Conservation (phyloP, 2,888 invertebrate genomes). For the Acleris cristana region DNA sequence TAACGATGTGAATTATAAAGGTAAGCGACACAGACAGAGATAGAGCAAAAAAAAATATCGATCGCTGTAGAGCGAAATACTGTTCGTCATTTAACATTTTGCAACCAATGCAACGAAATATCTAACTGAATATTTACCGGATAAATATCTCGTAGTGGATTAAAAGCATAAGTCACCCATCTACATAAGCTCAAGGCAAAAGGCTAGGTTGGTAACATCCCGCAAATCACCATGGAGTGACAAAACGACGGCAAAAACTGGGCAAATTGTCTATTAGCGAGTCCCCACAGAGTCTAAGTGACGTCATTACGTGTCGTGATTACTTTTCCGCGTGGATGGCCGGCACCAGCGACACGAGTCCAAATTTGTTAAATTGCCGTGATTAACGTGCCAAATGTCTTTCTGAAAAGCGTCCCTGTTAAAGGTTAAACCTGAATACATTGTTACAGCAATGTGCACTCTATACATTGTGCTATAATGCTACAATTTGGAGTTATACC, state of each 20-base stretch:
- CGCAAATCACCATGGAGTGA: slow-evolving; percentile 9
- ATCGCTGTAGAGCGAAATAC: too few relatives aligned
- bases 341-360: slow-evolving; percentile 59
- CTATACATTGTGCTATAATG: not conserved
- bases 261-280: slow-evolving; percentile 79
- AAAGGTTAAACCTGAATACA: slow-evolving; percentile 49
- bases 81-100: too few relatives aligned
- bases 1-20: not conserved
- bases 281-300: slow-evolving; percentile 61
- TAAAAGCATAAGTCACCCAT: too few relatives aligned
- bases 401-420: slow-evolving; percentile 61
- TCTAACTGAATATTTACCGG: too few relatives aligned
- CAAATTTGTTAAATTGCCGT: slow-evolving; percentile 78
- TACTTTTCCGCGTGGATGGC: slow-evolving; percentile 81
- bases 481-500: not conserved
- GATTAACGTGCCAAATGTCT: slow-evolving; percentile 80
- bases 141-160: too few relatives aligned
- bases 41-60: not conserved
- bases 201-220: not conserved
- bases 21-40: slow-evolving; percentile 4
- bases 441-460: slow-evolving; percentile 1
- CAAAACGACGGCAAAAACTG: slow-evolving; percentile 63
- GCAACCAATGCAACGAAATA: too few relatives aligned
- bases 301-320: slow-evolving; percentile 80
- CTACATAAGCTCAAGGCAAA: not conserved